Conservation (phyloP, 2,888 invertebrate genomes). For the Lobophora halterata region DNA sequence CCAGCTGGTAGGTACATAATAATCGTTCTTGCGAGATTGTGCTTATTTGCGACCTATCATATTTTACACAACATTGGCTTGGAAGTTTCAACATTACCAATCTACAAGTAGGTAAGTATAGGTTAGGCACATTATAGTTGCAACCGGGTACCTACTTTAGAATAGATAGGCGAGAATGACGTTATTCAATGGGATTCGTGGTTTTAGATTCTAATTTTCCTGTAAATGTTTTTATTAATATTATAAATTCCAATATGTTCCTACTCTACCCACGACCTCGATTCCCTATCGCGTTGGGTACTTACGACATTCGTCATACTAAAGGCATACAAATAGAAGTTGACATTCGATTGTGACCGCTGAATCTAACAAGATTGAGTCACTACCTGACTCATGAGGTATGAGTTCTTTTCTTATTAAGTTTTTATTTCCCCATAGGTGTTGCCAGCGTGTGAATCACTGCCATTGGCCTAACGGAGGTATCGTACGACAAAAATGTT, state of each 20-base stretch:
- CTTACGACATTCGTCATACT: slow-evolving; percentile 32
- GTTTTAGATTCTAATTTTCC: slow-evolving; percentile 12
- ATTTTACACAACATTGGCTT: slow-evolving; percentile 27
- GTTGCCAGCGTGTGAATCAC: slow-evolving; percentile 60
- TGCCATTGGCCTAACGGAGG: slow-evolving; percentile 36
- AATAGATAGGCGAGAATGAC: slow-evolving; percentile 3
- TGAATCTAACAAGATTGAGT: slow-evolving; percentile 59
- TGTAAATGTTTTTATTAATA: slow-evolving; percentile 4
- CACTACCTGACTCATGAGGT: slow-evolving; percentile 52
- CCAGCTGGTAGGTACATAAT: too few relatives aligned
- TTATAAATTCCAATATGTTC: too few relatives aligned
- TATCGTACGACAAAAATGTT: slow-evolving; percentile 22
- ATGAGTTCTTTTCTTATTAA: slow-evolving; percentile 50
- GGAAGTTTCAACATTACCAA: slow-evolving; percentile 25
- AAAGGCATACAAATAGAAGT: slow-evolving; percentile 36
- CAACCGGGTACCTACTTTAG: neutral
- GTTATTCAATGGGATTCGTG: neutral
- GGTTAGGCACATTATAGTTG: neutral
- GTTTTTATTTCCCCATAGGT: slow-evolving; percentile 65
- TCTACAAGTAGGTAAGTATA: slow-evolving; percentile 14
- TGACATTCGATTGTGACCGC: slow-evolving; percentile 46
- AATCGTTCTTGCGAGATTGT: slow-evolving; percentile 27
- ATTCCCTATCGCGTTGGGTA: neutral
- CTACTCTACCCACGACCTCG: slow-evolving; percentile 1
- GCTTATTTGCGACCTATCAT: slow-evolving; percentile 31